phyloP scores from a whole-genome alignment of 2,888 invertebrate species.

The Brachyptera risi region DNA sequence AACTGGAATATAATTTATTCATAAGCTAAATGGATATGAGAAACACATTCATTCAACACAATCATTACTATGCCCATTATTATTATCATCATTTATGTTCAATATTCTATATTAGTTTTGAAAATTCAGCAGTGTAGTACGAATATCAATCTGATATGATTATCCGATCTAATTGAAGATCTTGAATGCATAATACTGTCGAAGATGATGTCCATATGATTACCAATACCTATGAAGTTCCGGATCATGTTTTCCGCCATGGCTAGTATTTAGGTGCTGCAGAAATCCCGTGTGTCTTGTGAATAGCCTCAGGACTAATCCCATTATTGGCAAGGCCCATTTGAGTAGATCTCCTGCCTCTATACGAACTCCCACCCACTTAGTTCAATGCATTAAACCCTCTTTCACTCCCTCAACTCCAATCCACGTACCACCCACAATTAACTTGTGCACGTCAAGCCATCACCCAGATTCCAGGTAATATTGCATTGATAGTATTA shows the following conservation, averaged over 20 bases:
- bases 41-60: too few species aligned
- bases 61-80: too few species aligned
- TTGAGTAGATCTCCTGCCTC: constrained; percentile 27
- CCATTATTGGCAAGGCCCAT: constrained; percentile 31
- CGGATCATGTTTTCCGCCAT: neutral
- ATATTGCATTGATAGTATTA: neutral
- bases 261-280: constrained; percentile 1
- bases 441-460: neutral
- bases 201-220: too few species aligned
- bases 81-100: too few species aligned
- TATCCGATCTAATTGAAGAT: too few species aligned
- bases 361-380: constrained; percentile 8
- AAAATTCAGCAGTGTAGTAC: too few species aligned
- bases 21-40: too few species aligned
- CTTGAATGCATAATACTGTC: too few species aligned
- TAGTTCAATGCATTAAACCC: neutral
- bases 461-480: neutral
- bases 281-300: constrained; percentile 16
- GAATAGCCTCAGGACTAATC: constrained; percentile 25
- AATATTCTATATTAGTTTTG: too few species aligned
- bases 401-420: neutral
- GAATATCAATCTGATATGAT: too few species aligned
- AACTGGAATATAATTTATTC: too few species aligned
- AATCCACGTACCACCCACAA: neutral
- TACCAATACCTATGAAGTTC: too few species aligned